A percentile compares a stretch with the other conserved stretches of the same genome.
These are phyloP conservation scores for Eublepharis macularius DNA, from an alignment of 2,113 vertebrate species.

Conservation along the genomic window DNA sequence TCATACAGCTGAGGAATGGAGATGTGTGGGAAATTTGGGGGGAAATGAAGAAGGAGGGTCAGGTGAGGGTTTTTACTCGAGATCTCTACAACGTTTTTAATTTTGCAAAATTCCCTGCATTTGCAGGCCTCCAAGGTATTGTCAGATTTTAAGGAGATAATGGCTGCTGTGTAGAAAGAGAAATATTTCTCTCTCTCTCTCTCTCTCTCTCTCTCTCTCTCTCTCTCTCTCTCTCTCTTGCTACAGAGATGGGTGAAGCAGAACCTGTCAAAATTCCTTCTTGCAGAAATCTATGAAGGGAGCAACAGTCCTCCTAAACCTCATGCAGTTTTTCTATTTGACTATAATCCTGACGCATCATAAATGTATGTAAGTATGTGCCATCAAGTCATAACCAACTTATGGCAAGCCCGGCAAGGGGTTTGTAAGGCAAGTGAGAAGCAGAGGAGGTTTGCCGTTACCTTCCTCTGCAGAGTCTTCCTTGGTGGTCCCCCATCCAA, in stretches of 20 bases:
- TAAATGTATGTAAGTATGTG: too few species aligned
- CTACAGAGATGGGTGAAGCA: neutral
- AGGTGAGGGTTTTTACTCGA: neutral
- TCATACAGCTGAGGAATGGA: neutral
- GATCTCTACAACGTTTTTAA: neutral
- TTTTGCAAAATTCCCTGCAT: neutral
- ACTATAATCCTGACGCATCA: too few species aligned
- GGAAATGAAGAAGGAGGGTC: neutral
- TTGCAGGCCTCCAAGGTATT: neutral
- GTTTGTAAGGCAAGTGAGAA: too few species aligned
- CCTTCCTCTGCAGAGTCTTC: too few species aligned
- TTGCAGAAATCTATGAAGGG: neutral
- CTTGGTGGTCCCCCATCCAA: too few species aligned
- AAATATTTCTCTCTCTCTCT: neutral
- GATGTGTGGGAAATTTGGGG: neutral
- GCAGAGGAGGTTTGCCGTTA: too few species aligned
- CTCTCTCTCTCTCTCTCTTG: neutral
- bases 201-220: neutral
- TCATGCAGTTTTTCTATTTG: neutral
- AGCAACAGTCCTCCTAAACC: neutral
- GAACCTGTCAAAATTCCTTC: neutral
- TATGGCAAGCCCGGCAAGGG: too few species aligned
- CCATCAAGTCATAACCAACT: too few species aligned
- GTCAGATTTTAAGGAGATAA: neutral
- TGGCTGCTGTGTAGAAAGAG: neutral